Evolutionary conservation across 2,888 invertebrate genomes (phyloP).

Genomic region (Eumerus sabulonum): DNA sequence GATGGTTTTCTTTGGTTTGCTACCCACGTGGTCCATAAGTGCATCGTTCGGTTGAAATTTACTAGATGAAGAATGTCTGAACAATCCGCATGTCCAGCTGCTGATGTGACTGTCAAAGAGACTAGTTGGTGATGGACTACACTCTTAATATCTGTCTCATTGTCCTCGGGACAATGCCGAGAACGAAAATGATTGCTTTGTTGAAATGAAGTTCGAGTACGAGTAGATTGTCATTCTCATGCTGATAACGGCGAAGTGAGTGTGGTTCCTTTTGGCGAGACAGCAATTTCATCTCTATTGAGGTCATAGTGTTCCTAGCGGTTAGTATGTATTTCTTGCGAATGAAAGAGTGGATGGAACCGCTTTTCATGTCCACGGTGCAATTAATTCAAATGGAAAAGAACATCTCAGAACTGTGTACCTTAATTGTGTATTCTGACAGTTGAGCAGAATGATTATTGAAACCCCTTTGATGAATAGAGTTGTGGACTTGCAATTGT

Average conservation of each 20-base stretch:
- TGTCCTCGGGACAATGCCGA: conserved; percentile 51
- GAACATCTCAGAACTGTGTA: too few species aligned
- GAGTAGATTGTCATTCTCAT: conserved; percentile 47
- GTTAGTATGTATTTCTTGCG: too few species aligned
- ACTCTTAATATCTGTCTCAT: conserved; percentile 53
- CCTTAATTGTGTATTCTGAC: too few species aligned
- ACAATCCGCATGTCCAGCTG: conserved; percentile 1
- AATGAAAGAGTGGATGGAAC: too few species aligned
- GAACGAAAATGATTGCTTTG: conserved; percentile 56
- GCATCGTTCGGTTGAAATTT: conserved; percentile 16
- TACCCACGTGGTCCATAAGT: conserved; percentile 5
- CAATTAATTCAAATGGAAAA: too few species aligned
- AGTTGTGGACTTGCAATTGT: too few species aligned
- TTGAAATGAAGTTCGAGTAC: conserved; percentile 48
- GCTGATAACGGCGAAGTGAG: conserved; percentile 8
- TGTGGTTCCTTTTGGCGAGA: conserved; percentile 18
- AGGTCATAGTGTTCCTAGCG: too few species aligned
- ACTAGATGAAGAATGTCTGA: not conserved
- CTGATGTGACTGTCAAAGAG: conserved; percentile 49
- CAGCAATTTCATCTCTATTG: too few species aligned
- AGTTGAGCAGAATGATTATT: too few species aligned
- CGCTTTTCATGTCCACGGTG: too few species aligned
- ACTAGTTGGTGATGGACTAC: conserved; percentile 43
- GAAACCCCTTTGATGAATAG: too few species aligned
- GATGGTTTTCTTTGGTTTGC: conserved; percentile 13